phyloP scores from a whole-genome alignment of 1,140 invertebrate genomes.

The Trichonephila clavipes region DNA sequence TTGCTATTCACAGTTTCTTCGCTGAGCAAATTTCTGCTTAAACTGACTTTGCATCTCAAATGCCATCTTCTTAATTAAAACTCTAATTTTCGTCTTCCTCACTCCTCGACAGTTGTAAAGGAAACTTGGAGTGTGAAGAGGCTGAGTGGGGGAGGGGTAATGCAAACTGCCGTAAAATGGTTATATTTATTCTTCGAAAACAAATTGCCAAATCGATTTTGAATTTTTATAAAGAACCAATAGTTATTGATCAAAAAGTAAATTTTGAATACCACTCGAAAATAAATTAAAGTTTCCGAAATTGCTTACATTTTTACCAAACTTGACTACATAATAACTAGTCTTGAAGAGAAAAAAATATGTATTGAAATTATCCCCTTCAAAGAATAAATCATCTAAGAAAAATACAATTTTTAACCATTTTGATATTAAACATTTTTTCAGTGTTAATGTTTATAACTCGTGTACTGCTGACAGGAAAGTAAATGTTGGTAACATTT shows the following conservation, averaged over 20 bases:
- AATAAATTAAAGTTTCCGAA: not conserved
- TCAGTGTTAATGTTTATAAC: not conserved
- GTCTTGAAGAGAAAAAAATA: not conserved
- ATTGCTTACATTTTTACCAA: not conserved
- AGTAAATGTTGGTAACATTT: no score
- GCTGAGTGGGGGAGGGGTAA: not conserved
- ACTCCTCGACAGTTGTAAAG: not conserved
- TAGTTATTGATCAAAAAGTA: not conserved
- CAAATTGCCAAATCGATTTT: not conserved
- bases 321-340: not conserved
- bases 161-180: not conserved
- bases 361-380: not conserved
- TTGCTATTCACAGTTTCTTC: not conserved
- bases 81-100: not conserved
- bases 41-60: not conserved
- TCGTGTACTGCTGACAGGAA: no score
- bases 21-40: not conserved
- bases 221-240: not conserved
- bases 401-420: not conserved
- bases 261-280: not conserved
- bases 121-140: not conserved
- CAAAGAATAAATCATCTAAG: not conserved
- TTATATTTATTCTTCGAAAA: not conserved
- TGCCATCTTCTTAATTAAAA: constrained; percentile 30
- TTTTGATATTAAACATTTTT: not conserved